Evolutionary conservation across 35 echinoderm and acorn worm genomes (phyloP).

Genomic region (Antedon bifida): DNA sequence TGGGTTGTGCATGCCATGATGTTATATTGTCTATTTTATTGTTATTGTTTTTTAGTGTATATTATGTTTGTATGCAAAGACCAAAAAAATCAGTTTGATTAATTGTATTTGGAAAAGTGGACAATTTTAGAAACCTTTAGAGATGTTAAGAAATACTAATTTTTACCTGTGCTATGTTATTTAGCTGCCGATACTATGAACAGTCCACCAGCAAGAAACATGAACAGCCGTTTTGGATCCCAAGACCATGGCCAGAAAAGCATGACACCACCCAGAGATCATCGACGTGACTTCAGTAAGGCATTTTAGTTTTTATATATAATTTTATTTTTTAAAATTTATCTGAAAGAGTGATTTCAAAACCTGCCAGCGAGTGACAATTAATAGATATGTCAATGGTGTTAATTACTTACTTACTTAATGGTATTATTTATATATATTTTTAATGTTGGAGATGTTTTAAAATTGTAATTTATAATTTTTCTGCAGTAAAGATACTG

Average conservation of each 20-base stretch:
- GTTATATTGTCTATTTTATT: background rate
- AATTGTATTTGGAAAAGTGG: background rate
- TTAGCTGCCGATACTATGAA: background rate
- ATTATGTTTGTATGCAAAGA: background rate
- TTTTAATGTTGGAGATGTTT: too few species aligned
- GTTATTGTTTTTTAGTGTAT: background rate
- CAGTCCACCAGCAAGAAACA: background rate
- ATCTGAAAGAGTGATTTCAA: too few species aligned
- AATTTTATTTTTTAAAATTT: too few species aligned
- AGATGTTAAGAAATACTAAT: too few species aligned
- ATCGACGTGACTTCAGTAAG: slow-evolving; percentile 5
- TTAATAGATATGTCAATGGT: background rate
- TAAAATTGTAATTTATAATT: too few species aligned
- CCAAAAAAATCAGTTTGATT: background rate
- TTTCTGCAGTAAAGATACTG: too few species aligned
- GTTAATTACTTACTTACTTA: too few species aligned
- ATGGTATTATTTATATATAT: too few species aligned
- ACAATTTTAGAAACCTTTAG: too few species aligned
- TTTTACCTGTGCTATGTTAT: too few species aligned
- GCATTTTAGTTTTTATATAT: background rate
- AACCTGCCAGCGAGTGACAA: too few species aligned
- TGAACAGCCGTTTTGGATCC: background rate
- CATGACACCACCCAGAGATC: slow-evolving; percentile 3
- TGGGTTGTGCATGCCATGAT: slow-evolving; percentile 9
- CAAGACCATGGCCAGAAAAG: background rate